phyloP scores from a whole-genome alignment of 1,140 invertebrate genomes.

The Spodoptera litura region DNA sequence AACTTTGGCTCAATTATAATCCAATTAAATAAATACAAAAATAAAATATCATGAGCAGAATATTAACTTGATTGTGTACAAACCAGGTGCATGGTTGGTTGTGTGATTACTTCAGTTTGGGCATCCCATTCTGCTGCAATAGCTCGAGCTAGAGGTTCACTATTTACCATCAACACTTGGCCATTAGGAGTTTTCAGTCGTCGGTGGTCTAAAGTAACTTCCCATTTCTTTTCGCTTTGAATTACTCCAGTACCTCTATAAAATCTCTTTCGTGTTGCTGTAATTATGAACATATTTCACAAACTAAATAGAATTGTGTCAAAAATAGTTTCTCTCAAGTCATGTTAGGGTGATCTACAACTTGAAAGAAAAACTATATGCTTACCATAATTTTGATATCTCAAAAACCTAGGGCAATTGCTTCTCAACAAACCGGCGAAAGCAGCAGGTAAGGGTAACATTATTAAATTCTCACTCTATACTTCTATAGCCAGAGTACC shows the following conservation, averaged over 20 bases:
- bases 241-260: conserved; percentile 73
- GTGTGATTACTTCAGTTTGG: conserved; percentile 92
- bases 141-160: conserved; percentile 95
- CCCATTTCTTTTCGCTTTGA: conserved; percentile 79
- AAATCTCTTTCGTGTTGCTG: conserved; percentile 76
- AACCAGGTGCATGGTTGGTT: conserved; percentile 95
- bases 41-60: too few species aligned
- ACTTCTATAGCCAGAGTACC: too few species aligned
- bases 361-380: not conserved
- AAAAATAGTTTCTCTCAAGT: not conserved
- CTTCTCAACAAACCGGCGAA: conserved; percentile 37
- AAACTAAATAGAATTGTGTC: not conserved
- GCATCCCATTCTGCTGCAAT: conserved; percentile 96
- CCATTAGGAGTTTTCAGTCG: conserved; percentile 96
- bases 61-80: not conserved
- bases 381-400: conserved; percentile 57
- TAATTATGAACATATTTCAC: conserved; percentile 32
- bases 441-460: conserved; percentile 30
- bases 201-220: conserved; percentile 87
- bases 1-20: too few species aligned
- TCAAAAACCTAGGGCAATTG: conserved; percentile 45
- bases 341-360: too few species aligned
- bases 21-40: too few species aligned
- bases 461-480: not conserved
- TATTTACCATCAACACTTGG: conserved; percentile 91